Conservation (phyloP, 2,888 invertebrate genomes). For the Mantis religiosa region DNA sequence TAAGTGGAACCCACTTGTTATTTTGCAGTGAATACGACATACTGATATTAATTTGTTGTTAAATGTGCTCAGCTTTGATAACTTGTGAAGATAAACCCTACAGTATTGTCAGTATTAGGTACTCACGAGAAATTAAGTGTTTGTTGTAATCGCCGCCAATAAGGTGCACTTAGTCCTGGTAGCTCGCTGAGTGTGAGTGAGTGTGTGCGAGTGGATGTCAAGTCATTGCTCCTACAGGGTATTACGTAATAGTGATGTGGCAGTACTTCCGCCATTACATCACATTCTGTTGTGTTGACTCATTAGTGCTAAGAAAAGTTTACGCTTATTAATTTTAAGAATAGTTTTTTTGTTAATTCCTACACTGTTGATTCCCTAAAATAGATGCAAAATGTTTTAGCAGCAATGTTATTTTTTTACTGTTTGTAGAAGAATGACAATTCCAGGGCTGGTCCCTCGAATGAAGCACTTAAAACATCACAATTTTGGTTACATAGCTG, state of each 20-base stretch:
- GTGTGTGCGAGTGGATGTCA: not conserved
- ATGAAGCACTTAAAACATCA: not conserved
- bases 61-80: not conserved
- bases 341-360: not conserved
- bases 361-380: not conserved
- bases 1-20: not conserved
- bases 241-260: not conserved
- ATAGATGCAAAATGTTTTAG: not conserved
- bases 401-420: not conserved
- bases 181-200: not conserved
- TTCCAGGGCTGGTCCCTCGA: not conserved
- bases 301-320: not conserved
- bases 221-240: not conserved
- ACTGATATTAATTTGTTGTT: not conserved
- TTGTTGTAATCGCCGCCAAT: not conserved
- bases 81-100: not conserved
- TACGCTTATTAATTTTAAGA: not conserved
- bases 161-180: not conserved
- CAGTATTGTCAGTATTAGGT: not conserved
- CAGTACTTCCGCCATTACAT: not conserved
- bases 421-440: not conserved
- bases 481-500: not conserved
- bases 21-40: not conserved
- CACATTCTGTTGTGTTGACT: not conserved
- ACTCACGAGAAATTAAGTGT: not conserved